Evolutionary conservation across 2,797 vertebrate species (phyloP), one percentile per base, ranked within the genome.

Genomic region (Allenopithecus nigroviridis): DNA sequence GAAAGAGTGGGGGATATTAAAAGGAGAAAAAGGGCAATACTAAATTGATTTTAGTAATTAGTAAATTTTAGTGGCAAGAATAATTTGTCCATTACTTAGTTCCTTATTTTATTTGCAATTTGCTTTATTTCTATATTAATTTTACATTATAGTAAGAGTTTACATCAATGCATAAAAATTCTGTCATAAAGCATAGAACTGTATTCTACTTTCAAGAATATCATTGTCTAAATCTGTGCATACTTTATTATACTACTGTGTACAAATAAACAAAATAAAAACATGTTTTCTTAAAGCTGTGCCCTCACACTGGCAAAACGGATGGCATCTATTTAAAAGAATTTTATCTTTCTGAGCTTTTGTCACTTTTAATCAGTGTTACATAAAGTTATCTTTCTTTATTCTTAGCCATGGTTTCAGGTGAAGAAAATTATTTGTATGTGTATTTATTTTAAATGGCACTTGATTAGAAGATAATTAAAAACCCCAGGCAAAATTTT

Each of bases 381-480:
- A 43, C 10, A 57, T 46, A 68, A 89, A 85, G 50, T 57, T 90
- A 95, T 94, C 28, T 93, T 95, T 86, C 33, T 92, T 88, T 83
- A 55, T 5, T 76, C 70, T 88, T 95, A 94, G 33, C 41, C 53
- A 24, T 70, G 48, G 91, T 97, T 95, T 91, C 91, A 96, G 89
- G 75, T 96, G 89, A 76, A 89, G 55, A 93, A 96, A 91, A 94
- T 89, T 43, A 96, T 21, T 91, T 96, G 21, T 93, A 64, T 95
- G 16, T 36, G 7, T 87, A 89, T 95, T 89, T 97, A 91, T 95
- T 96, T 93, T 91, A 87, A 95, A 87, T 87, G 24, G 17, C 12
- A 57, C 80, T 97, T 98, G 95, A 95, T 96, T 95, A 96, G 95
- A 97, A 94, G 72, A 97, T 26, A 96, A 88, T 57, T 83, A n/a